Evolutionary conservation across 2,113 vertebrate genomes (phyloP).

Genomic region (Danionella cerebrum): DNA sequence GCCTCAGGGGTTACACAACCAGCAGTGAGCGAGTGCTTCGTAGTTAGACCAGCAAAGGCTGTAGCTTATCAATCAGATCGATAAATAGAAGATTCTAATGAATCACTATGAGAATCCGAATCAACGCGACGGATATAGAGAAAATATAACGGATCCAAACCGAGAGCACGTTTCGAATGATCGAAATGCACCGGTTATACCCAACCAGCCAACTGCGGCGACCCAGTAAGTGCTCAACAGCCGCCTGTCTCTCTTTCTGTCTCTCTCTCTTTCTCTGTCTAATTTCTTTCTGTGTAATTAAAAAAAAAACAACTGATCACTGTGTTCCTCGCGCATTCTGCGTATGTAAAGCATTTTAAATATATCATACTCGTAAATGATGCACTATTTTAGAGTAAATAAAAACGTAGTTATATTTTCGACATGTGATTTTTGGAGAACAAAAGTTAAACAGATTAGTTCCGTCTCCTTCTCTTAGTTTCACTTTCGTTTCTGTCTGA

Average conservation of each 20-base stretch:
- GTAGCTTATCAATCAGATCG: neutral
- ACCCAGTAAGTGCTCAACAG: too few relatives aligned
- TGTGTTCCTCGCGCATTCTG: too few relatives aligned
- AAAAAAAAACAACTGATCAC: too few relatives aligned
- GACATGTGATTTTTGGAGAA: neutral
- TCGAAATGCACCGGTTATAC: neutral
- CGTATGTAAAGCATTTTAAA: too few relatives aligned
- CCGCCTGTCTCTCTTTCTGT: too few relatives aligned
- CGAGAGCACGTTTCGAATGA: neutral
- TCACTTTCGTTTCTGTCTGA: slow-evolving; percentile 7
- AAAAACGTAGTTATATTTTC: neutral
- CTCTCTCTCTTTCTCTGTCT: too few relatives aligned
- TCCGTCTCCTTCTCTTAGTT: too few relatives aligned
- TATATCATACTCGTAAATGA: too few relatives aligned
- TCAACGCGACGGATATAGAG: neutral
- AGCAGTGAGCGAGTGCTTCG: neutral
- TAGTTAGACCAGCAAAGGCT: neutral
- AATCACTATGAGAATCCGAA: neutral
- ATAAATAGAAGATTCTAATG: neutral
- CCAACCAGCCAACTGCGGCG: neutral
- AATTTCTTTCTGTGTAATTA: too few relatives aligned
- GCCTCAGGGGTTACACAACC: too few relatives aligned
- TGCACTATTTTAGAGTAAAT: too few relatives aligned
- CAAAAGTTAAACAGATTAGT: too few relatives aligned
- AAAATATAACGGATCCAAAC: neutral